Percentiles rank a stretch among this genome's conserved stretches.
Conservation (phyloP, 2,888 invertebrate species). For the Lochmaea capreae region DNA sequence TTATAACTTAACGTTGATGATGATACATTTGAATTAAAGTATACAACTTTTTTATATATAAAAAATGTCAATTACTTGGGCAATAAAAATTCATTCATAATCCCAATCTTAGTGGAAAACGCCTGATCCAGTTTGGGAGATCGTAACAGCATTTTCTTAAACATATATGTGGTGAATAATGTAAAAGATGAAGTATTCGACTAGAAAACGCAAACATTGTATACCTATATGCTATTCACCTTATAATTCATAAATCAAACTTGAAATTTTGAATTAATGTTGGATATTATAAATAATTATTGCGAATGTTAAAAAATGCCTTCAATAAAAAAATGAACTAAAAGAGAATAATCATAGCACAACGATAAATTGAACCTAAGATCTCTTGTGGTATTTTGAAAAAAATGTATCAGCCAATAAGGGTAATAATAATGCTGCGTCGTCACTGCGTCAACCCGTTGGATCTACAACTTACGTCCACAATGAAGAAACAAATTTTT, state of each 20-base stretch:
- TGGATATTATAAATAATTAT: conserved; percentile 1
- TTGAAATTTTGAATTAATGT: conserved; percentile 15
- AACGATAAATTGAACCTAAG: too few species aligned
- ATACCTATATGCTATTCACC: conserved; percentile 19
- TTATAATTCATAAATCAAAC: background rate
- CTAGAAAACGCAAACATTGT: background rate
- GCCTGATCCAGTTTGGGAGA: background rate
- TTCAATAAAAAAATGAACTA: background rate
- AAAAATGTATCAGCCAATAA: too few species aligned
- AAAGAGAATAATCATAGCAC: background rate
- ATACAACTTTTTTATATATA: background rate
- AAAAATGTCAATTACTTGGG: background rate
- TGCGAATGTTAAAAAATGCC: background rate
- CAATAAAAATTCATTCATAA: background rate
- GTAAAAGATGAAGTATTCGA: background rate
- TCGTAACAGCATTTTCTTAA: conserved; percentile 14
- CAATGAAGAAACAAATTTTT: too few species aligned
- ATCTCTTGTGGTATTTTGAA: too few species aligned
- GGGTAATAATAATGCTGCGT: too few species aligned
- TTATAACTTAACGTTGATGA: too few species aligned
- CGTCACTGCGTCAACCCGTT: too few species aligned
- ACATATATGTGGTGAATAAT: conserved; percentile 6
- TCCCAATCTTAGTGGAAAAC: background rate
- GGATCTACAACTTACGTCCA: too few species aligned
- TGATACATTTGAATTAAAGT: background rate